Evolutionary conservation across 1,140 invertebrate species (phyloP).

Genomic region (Rhysida immarginata): DNA sequence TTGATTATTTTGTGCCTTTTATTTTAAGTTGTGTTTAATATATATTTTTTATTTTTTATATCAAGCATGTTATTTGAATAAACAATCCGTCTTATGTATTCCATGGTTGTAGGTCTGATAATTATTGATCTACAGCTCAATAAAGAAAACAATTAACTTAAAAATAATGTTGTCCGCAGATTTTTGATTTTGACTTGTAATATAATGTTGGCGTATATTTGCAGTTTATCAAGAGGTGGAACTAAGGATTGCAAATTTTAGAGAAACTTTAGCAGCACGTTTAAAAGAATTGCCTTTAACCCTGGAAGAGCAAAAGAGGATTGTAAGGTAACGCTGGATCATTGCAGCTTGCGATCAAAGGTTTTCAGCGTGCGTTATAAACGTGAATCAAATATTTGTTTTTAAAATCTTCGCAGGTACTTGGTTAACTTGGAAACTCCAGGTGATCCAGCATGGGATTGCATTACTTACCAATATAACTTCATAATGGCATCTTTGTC

Average conservation of each 20-base stretch:
- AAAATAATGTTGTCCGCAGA: background rate
- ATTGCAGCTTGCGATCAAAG: too few species aligned
- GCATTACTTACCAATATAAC: slow-evolving; percentile 57
- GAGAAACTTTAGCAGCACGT: slow-evolving; percentile 60
- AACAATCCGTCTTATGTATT: background rate
- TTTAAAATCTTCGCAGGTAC: slow-evolving; percentile 30
- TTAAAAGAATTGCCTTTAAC: slow-evolving; percentile 71
- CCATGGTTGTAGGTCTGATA: background rate
- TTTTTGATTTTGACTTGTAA: background rate
- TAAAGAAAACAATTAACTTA: background rate
- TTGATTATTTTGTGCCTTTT: too few species aligned
- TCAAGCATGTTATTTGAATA: background rate
- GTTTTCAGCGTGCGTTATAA: too few species aligned
- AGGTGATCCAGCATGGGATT: slow-evolving; percentile 85
- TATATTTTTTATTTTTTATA: too few species aligned
- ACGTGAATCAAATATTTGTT: slow-evolving; percentile 13
- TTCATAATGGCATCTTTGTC: slow-evolving; percentile 51
- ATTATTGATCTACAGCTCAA: background rate
- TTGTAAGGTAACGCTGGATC: slow-evolving; percentile 71
- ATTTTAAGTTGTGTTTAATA: too few species aligned
- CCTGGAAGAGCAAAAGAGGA: slow-evolving; percentile 84
- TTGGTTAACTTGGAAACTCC: slow-evolving; percentile 46
- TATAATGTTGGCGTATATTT: slow-evolving; percentile 6
- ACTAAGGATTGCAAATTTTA: slow-evolving; percentile 61
- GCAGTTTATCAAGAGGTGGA: slow-evolving; percentile 77